Evolutionary conservation across 1,140 invertebrate species (phyloP).

Genomic region (Trichogramma pretiosum): DNA sequence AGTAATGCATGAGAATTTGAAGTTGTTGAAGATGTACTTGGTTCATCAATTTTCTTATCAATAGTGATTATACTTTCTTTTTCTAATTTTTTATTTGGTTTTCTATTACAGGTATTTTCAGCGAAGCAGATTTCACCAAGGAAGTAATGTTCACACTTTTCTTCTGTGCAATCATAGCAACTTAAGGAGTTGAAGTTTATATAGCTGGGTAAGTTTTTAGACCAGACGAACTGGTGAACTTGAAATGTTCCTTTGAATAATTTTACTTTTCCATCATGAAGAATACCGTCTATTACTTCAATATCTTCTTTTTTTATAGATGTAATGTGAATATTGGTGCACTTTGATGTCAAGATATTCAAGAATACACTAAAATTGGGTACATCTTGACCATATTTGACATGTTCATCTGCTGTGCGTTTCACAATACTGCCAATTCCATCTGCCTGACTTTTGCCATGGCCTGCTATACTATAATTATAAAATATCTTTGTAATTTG

Average conservation of each 20-base stretch:
- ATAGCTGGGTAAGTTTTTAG: background rate
- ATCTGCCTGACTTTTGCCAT: conserved; percentile 23
- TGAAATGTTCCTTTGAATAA: background rate
- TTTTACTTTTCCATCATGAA: background rate
- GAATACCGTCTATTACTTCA: background rate
- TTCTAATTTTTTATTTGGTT: too few species aligned
- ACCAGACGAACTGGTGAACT: background rate
- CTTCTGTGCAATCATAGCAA: background rate
- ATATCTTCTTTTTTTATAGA: background rate
- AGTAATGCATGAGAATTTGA: too few species aligned
- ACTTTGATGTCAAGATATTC: conserved; percentile 3
- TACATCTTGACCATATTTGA: conserved; percentile 19
- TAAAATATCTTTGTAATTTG: conserved; percentile 10
- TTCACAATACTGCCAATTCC: conserved; percentile 24
- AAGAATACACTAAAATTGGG: conserved; percentile 10
- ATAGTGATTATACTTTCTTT: too few species aligned
- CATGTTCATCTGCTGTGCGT: conserved; percentile 18
- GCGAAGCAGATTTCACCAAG: background rate
- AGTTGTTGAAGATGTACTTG: too few species aligned
- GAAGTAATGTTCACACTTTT: background rate
- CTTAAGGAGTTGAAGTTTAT: background rate
- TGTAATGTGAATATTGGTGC: background rate
- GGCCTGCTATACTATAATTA: conserved; percentile 22
- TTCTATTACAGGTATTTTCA: too few species aligned
- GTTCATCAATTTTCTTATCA: too few species aligned